Conservation (phyloP, 2,797 vertebrate genomes). For the Hypotaenidia philippensis region DNA sequence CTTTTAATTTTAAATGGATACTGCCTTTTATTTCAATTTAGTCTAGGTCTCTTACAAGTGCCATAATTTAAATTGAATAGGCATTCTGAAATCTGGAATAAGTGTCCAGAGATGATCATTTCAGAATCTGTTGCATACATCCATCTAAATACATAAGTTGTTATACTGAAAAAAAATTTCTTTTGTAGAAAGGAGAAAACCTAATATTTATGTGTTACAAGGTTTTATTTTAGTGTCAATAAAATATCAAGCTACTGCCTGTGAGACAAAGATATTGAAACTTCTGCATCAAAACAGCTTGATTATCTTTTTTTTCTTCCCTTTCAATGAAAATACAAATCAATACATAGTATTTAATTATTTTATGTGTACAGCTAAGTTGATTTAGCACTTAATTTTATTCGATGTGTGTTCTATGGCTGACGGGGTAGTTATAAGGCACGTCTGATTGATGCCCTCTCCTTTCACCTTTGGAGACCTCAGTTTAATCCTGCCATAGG, state of each 20-base stretch:
- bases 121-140: neutral
- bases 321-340: neutral
- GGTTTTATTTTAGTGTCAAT: neutral
- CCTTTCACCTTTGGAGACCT: slow-evolving; percentile 18
- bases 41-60: neutral
- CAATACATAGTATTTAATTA: neutral
- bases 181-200: neutral
- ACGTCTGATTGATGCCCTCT: neutral
- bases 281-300: neutral
- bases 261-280: neutral
- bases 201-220: neutral
- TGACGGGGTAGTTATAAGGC: neutral
- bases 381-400: slow-evolving; percentile 16
- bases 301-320: neutral
- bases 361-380: neutral
- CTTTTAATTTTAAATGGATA: neutral
- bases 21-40: neutral
- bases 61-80: neutral
- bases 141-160: neutral
- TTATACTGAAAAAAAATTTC: neutral
- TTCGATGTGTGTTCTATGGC: neutral
- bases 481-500: neutral
- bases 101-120: neutral
- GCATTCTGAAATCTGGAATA: neutral
- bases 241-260: neutral